phyloP scores from a whole-genome alignment of 2,113 vertebrate species.

The Cavia aperea region DNA sequence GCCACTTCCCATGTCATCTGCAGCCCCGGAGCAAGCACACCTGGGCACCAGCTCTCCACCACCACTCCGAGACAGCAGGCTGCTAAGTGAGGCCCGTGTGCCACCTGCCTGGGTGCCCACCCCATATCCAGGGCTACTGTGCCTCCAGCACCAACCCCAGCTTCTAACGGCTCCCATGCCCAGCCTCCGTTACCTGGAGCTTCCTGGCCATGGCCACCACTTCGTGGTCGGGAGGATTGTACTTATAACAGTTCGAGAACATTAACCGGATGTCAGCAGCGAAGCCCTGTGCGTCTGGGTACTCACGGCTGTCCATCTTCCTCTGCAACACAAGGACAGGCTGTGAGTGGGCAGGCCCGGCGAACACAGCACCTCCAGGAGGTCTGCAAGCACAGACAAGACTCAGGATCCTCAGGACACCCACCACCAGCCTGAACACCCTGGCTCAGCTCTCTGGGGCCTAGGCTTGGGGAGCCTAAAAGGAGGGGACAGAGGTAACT shows the following conservation, averaged over 20 bases:
- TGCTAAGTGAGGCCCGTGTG: neutral
- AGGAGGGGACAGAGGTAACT: neutral
- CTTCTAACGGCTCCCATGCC: neutral
- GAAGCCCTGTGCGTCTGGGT: slow-evolving; percentile 88
- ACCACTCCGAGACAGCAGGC: accelerated
- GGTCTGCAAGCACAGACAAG: accelerated
- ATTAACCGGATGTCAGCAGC: slow-evolving; percentile 94
- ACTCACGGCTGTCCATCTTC: slow-evolving; percentile 92
- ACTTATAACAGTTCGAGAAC: slow-evolving; percentile 99
- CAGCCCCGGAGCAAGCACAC: accelerated
- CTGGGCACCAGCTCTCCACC: too few species aligned
- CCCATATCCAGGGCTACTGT: too few species aligned
- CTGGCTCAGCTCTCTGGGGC: neutral
- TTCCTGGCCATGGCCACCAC: slow-evolving; percentile 91
- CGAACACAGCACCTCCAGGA: accelerated
- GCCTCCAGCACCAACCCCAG: neutral
- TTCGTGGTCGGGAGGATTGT: slow-evolving; percentile 92
- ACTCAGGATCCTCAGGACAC: accelerated
- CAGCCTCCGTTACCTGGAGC: slow-evolving; percentile 83
- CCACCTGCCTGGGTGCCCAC: accelerated
- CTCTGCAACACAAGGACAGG: slow-evolving; percentile 78
- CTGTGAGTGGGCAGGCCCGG: accelerated
- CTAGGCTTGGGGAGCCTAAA: accelerated
- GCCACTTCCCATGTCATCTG: neutral
- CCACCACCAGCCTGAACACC: neutral